Base-by-base conservation (phyloP, 2,797 vertebrate species). In the Platalea minor region DNA sequence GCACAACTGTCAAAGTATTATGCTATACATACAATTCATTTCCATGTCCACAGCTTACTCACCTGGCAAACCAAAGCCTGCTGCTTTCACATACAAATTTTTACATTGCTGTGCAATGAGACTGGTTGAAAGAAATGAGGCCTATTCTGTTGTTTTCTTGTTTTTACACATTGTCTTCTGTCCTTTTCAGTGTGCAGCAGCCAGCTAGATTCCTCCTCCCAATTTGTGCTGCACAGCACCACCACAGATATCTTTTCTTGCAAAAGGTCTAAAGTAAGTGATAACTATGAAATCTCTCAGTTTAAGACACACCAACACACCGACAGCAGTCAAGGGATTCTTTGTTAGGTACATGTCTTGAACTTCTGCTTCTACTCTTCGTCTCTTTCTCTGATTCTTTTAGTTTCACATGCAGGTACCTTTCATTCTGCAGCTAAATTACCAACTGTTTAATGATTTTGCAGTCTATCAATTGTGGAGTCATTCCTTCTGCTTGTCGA, bases 401-500 rank as follows among this genome's bases (percentile, higher is more conserved):
- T 59, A 29, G 11, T 81, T 85, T 79, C 75, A 68, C 11, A 20
- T 37, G 14, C 48, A 94, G 68, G 60, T 89, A 53, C 35, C 14
- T 92, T 70, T 95, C 89, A 85, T 92, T 85, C 84, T 72, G 35
- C 89, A 92, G 68, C 21, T 88, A 73, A 79, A 28, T 93, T 79
- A 43, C 54, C 24, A 89, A 43, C 46, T 79, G 43, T 77, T 74
- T 95, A 90, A 84, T 24, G 26, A 81, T 94, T 94, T 90, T 95
- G 24, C 83, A 93, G 65, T 59, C 70, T 83, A 74, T 83, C 72
- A 93, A 29, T 76, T 89, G 56, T 92, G 45, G 48, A 85, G 92
- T 87, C 48, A 85, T 82, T 92, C 60, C 41, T 91, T 82, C 60
- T 91, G 63, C 68, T 48, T 88, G 86, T 37, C 1, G 1, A 88